Conservation (phyloP, 2,113 vertebrate species). For the Gambusia affinis region DNA sequence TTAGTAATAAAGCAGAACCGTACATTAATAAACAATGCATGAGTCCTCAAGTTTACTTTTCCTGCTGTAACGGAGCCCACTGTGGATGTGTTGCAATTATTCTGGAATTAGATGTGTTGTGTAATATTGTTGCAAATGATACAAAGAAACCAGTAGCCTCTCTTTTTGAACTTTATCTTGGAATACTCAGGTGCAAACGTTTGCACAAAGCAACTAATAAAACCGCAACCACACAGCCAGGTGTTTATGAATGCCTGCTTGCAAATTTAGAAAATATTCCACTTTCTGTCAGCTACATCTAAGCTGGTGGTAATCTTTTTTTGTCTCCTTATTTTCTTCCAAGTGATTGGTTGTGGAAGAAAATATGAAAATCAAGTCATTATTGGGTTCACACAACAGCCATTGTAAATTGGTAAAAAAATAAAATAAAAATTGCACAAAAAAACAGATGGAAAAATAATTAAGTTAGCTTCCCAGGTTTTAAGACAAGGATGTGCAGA, state of each 20-base stretch:
- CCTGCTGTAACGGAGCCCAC: too few relatives aligned
- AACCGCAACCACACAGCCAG: background rate
- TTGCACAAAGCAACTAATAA: background rate
- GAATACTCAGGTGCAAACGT: background rate
- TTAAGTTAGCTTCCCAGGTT: background rate
- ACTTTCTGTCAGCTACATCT: background rate
- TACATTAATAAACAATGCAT: background rate
- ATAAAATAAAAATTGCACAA: too few relatives aligned
- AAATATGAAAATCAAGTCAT: too few relatives aligned
- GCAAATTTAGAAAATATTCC: too few relatives aligned
- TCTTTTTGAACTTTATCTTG: background rate
- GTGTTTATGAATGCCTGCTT: background rate
- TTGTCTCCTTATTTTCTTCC: too few relatives aligned
- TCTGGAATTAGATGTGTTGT: background rate
- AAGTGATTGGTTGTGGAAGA: too few relatives aligned
- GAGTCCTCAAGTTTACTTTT: too few relatives aligned
- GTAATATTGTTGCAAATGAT: background rate
- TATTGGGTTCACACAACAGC: too few relatives aligned
- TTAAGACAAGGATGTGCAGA: slow-evolving; percentile 11
- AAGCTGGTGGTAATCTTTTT: too few relatives aligned
- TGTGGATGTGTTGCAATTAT: background rate
- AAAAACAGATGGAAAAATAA: background rate
- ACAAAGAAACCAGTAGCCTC: background rate
- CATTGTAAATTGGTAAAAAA: too few relatives aligned
- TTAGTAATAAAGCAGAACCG: background rate